A percentile compares a stretch with the other conserved stretches of the same genome.
Conservation (phyloP, 2,113 vertebrate species). For the Hiodon tergisus region DNA sequence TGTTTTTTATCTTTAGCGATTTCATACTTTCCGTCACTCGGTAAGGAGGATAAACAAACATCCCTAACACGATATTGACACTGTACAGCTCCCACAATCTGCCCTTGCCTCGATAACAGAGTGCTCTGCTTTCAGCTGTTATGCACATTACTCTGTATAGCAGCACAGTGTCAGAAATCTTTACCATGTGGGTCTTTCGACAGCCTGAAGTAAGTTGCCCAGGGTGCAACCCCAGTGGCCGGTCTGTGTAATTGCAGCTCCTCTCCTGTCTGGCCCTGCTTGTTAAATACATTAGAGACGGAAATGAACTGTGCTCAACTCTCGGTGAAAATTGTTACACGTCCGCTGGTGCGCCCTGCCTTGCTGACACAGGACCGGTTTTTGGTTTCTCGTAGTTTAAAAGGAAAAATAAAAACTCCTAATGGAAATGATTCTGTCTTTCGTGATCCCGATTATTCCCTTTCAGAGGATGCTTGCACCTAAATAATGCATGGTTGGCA, state of each 20-base stretch:
- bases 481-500: background rate
- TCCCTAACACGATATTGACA: background rate
- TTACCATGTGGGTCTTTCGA: background rate
- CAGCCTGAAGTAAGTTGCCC: background rate
- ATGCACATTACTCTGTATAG: background rate
- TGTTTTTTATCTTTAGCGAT: background rate
- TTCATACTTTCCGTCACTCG: background rate
- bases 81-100: background rate
- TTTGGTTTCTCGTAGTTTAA: background rate
- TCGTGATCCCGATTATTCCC: background rate
- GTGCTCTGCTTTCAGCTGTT: background rate
- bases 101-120: background rate
- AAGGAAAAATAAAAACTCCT: too few species aligned
- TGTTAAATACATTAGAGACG: background rate
- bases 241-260: background rate
- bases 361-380: background rate
- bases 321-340: background rate
- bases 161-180: background rate
- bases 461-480: background rate
- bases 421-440: background rate
- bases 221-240: background rate
- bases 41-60: slow-evolving; percentile 1
- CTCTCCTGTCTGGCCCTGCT: background rate
- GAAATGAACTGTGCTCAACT: background rate
- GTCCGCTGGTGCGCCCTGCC: background rate